phyloP scores from a whole-genome alignment of 2,888 invertebrate genomes.

The Callimorpha dominula region DNA sequence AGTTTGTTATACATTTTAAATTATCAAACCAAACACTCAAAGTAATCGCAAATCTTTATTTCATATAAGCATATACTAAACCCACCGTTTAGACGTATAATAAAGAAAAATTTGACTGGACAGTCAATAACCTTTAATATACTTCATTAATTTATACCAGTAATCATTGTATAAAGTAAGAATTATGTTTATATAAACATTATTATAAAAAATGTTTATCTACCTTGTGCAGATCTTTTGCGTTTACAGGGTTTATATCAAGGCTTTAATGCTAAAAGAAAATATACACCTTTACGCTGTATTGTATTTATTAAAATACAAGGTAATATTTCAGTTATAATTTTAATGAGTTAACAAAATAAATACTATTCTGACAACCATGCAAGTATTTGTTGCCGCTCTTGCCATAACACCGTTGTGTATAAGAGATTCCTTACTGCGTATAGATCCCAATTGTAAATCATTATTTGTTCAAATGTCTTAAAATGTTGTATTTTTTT shows the following conservation, averaged over 20 bases:
- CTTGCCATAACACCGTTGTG: background rate
- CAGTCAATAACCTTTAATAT: background rate
- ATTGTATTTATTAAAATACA: no score
- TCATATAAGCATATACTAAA: background rate
- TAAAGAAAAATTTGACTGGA: background rate
- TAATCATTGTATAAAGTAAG: background rate
- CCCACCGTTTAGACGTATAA: background rate
- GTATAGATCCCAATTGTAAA: no score
- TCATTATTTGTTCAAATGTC: no score
- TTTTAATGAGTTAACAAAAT: background rate
- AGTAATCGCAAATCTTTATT: background rate
- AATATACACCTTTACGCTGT: no score
- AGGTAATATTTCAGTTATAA: no score
- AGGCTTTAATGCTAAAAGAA: no score
- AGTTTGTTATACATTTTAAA: background rate
- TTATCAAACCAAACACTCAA: background rate
- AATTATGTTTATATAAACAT: background rate
- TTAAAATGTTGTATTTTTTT: no score
- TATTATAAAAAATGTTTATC: background rate
- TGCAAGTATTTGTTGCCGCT: background rate
- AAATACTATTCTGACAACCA: background rate
- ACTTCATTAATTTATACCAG: conserved; percentile 7
- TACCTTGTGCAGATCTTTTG: background rate
- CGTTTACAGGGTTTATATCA: background rate
- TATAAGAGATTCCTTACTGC: no score